Conservation (phyloP, 2,797 vertebrate genomes). For the Psittacula derbiana region DNA sequence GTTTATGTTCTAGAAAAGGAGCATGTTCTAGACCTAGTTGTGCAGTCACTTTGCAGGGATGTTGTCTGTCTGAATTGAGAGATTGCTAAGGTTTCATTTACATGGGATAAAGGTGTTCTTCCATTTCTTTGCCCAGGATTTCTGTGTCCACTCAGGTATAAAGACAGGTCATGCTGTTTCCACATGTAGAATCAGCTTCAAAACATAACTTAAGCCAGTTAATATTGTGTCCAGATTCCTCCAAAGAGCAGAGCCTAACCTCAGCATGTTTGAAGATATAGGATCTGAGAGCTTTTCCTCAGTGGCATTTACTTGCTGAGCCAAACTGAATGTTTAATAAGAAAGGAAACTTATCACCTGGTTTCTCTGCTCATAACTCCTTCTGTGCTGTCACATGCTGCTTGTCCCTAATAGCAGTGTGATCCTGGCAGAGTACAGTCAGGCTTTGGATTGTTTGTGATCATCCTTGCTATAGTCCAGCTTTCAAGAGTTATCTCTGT, state of each 20-base stretch:
- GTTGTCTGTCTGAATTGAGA: not conserved
- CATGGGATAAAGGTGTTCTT: not conserved
- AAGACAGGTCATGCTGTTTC: not conserved
- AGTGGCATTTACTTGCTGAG: not conserved
- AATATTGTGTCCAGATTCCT: not conserved
- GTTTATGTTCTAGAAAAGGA: not conserved
- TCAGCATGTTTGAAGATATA: not conserved
- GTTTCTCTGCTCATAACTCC: not conserved
- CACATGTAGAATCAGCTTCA: not conserved
- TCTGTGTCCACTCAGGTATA: not conserved
- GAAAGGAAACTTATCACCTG: not conserved
- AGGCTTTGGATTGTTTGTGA: not conserved
- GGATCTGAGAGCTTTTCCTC: not conserved
- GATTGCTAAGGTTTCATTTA: not conserved
- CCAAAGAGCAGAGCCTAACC: not conserved
- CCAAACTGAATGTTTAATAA: not conserved
- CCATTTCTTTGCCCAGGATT: not conserved
- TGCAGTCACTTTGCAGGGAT: not conserved
- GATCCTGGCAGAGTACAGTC: not conserved
- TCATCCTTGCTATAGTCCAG: not conserved
- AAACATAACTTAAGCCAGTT: not conserved
- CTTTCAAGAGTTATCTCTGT: not conserved
- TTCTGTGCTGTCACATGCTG: not conserved
- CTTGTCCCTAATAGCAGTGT: not conserved
- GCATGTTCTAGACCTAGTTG: not conserved